A percentile compares a stretch with the other conserved stretches of the same genome.
phyloP scores from a whole-genome alignment of 2,888 invertebrate genomes.

The Ophion obscuratus region DNA sequence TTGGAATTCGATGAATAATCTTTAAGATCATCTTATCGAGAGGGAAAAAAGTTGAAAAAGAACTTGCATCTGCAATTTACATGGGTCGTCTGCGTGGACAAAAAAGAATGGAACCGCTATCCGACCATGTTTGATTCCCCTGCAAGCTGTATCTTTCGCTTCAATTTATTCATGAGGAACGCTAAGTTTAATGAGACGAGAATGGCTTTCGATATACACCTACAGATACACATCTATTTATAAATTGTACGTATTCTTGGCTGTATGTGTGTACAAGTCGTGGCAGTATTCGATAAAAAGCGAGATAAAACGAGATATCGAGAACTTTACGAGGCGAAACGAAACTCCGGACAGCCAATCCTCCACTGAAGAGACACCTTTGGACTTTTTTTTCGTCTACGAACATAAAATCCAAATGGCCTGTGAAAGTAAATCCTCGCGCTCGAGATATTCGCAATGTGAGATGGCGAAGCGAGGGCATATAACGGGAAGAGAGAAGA shows the following conservation, averaged over 20 bases:
- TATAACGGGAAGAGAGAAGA: neutral
- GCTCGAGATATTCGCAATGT: conserved; percentile 7
- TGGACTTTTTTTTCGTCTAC: conserved; percentile 27
- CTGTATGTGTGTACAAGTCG: neutral
- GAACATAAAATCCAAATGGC: conserved; percentile 50
- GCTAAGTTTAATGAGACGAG: conserved; percentile 28
- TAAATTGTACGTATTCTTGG: neutral
- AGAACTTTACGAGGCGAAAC: conserved; percentile 64
- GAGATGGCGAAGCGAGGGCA: neutral
- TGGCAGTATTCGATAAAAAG: neutral
- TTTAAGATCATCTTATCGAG: neutral
- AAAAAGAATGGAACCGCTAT: conserved; percentile 16
- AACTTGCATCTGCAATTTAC: conserved; percentile 13
- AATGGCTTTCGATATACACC: neutral
- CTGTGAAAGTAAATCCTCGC: conserved; percentile 16
- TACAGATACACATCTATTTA: conserved; percentile 1
- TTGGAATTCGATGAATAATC: conserved; percentile 35
- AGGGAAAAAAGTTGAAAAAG: conserved; percentile 12
- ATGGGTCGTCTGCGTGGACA: conserved; percentile 3
- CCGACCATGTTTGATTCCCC: neutral
- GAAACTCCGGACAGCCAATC: conserved; percentile 59
- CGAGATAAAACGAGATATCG: conserved; percentile 56
- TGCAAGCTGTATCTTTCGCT: neutral
- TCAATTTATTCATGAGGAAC: conserved; percentile 35
- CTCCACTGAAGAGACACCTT: conserved; percentile 38